These are phyloP conservation scores for Gulo gulo DNA, from an alignment of 2,113 vertebrate genomes.

Conservation along the genomic window DNA sequence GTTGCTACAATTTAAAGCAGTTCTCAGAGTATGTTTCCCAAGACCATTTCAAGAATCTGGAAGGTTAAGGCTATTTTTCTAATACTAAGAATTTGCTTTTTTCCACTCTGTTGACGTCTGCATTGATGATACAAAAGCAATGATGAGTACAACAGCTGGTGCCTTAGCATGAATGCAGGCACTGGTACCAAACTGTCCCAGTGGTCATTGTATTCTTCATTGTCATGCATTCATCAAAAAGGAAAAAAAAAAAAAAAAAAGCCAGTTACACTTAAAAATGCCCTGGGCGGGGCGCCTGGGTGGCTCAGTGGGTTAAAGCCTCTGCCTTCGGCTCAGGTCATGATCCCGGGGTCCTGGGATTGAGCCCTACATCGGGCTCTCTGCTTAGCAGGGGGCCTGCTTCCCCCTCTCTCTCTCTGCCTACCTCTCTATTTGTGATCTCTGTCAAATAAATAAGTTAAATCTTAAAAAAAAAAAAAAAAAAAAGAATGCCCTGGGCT, in stretches of 20 bases:
- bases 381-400: too few relatives aligned
- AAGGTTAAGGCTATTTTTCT: neutral
- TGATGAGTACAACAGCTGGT: neutral
- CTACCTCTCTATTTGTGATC: too few relatives aligned
- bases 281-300: neutral
- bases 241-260: neutral
- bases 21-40: neutral
- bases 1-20: neutral
- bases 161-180: neutral
- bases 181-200: neutral
- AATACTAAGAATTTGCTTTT: neutral
- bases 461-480: too few relatives aligned
- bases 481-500: too few relatives aligned
- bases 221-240: neutral
- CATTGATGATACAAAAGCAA: neutral
- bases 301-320: too few relatives aligned
- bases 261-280: neutral
- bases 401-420: too few relatives aligned
- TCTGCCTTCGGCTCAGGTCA: too few relatives aligned
- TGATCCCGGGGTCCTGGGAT: too few relatives aligned
- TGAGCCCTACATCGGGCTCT: too few relatives aligned
- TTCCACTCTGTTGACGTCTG: neutral
- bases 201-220: neutral
- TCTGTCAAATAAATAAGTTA: too few relatives aligned
- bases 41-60: neutral